Evolutionary conservation across 2,888 invertebrate species (phyloP).

Genomic region (Flexamia atlantica): DNA sequence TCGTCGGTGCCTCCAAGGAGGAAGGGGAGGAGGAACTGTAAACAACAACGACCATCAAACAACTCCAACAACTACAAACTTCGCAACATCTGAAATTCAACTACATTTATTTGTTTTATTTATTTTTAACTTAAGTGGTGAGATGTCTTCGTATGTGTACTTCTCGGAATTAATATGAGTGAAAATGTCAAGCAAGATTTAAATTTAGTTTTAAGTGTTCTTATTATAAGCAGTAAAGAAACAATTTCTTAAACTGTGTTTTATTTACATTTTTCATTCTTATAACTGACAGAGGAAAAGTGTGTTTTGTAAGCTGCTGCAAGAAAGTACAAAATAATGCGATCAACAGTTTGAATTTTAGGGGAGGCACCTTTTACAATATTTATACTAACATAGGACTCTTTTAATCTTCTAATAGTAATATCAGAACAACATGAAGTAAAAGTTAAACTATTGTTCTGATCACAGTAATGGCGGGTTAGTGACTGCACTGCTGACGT

Average conservation of each 20-base stretch:
- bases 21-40: conserved; percentile 74
- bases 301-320: too few relatives aligned
- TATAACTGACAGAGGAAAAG: too few relatives aligned
- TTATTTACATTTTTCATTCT: not conserved
- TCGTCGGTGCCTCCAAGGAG: conserved; percentile 91
- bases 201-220: conserved; percentile 23
- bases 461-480: too few relatives aligned
- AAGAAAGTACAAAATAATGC: too few relatives aligned
- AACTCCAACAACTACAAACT: conserved; percentile 49
- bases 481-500: too few relatives aligned
- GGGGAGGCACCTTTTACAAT: too few relatives aligned
- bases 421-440: too few relatives aligned
- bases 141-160: conserved; percentile 59
- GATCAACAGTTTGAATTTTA: too few relatives aligned
- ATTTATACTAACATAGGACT: too few relatives aligned
- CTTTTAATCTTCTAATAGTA: too few relatives aligned
- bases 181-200: conserved; percentile 59
- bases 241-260: conserved; percentile 29
- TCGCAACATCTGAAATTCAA: conserved; percentile 24
- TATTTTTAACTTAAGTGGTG: conserved; percentile 53
- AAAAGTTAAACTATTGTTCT: too few relatives aligned
- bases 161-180: conserved; percentile 55
- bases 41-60: conserved; percentile 52
- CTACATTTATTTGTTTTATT: conserved; percentile 40
- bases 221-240: conserved; percentile 58